These are phyloP conservation scores for Eupithecia centaureata DNA, from an alignment of 2,888 invertebrate species.

Conservation along the genomic window DNA sequence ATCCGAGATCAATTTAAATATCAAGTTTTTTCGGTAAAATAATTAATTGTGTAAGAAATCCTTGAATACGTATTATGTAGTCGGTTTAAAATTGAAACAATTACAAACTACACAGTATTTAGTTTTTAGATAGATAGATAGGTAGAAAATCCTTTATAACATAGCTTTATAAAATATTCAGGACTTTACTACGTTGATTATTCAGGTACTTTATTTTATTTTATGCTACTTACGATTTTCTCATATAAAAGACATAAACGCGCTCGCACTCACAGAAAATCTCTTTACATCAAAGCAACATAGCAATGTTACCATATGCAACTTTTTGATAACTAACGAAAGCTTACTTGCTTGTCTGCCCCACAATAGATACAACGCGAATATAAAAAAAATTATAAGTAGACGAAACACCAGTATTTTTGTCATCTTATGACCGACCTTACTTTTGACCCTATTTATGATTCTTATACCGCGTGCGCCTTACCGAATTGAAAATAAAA, in stretches of 20 bases:
- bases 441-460: too few species aligned
- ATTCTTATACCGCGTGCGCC: too few species aligned
- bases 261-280: slow-evolving; percentile 8
- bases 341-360: not conserved
- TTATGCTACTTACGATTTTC: not conserved
- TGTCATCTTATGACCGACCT: too few species aligned
- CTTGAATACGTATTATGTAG: not conserved
- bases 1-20: not conserved
- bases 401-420: too few species aligned
- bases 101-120: too few species aligned
- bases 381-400: not conserved
- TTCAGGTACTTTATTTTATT: not conserved
- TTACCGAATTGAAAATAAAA: not conserved
- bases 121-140: too few species aligned
- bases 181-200: not conserved
- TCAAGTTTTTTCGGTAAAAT: not conserved
- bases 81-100: not conserved
- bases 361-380: not conserved
- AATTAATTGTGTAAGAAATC: not conserved
- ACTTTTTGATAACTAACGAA: too few species aligned
- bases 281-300: not conserved
- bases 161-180: too few species aligned
- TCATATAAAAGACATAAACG: slow-evolving; percentile 40
- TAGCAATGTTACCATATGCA: not conserved
- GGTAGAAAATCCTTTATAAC: too few species aligned